Conservation (phyloP, 2,888 invertebrate genomes). For the Noctua pronuba region DNA sequence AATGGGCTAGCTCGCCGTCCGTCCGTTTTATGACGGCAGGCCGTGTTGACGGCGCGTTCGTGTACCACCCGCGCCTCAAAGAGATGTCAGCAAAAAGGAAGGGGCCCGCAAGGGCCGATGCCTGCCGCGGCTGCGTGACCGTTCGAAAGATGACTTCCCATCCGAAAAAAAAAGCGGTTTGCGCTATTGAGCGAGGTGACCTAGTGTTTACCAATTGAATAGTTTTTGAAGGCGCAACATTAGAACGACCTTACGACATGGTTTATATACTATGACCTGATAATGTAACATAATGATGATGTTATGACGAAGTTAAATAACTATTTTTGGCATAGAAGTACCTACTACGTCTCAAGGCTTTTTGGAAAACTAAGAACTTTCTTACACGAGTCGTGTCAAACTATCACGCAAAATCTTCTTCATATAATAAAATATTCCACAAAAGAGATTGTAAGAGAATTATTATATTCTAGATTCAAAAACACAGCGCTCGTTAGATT, state of each 20-base stretch:
- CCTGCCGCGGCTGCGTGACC: too few relatives aligned
- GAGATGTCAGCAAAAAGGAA: too few relatives aligned
- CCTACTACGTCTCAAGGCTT: background rate
- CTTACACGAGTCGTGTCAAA: background rate
- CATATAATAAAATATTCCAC: background rate
- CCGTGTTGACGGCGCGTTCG: too few relatives aligned
- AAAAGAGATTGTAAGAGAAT: background rate
- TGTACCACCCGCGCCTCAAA: too few relatives aligned
- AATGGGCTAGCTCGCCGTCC: too few relatives aligned
- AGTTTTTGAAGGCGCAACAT: background rate
- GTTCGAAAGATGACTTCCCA: too few relatives aligned
- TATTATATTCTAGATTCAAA: background rate
- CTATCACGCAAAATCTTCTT: background rate
- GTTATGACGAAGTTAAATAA: background rate
- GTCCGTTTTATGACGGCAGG: too few relatives aligned
- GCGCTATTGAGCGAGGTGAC: too few relatives aligned
- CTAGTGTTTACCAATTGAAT: background rate
- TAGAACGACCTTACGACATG: background rate
- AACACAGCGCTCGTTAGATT: constrained; percentile 9
- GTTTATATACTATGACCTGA: background rate
- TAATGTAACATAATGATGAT: too few relatives aligned
- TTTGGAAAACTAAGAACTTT: background rate
- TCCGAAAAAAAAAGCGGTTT: too few relatives aligned
- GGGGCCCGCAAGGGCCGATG: too few relatives aligned
- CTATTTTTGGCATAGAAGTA: background rate